A percentile compares a stretch with the other conserved stretches of the same genome.
phyloP scores from a whole-genome alignment of 2,797 vertebrate genomes.

The Sternarchorhynchus goeldii region DNA sequence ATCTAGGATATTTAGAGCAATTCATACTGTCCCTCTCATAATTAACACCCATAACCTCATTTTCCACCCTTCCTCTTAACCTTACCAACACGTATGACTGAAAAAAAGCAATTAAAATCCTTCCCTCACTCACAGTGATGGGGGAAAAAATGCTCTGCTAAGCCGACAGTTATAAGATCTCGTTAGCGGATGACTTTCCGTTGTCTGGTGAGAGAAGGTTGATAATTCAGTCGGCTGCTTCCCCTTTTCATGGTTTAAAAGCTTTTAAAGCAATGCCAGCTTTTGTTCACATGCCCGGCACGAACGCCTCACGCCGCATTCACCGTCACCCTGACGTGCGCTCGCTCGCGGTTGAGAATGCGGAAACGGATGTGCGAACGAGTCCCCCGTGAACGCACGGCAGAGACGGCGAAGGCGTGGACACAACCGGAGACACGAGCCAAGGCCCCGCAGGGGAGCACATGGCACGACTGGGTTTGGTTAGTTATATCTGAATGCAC shows the following conservation, averaged over 20 bases:
- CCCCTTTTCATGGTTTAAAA: background rate
- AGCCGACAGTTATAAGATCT: slow-evolving; percentile 29
- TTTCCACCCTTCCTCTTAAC: background rate
- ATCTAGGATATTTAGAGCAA: background rate
- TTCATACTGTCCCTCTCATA: background rate
- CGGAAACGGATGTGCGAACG: slow-evolving; percentile 26
- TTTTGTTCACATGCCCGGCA: background rate
- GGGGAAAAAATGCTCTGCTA: background rate
- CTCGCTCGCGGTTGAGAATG: background rate
- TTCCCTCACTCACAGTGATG: slow-evolving; percentile 14
- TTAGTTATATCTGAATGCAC: background rate
- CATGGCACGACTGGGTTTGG: no score
- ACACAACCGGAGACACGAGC: slow-evolving; percentile 20
- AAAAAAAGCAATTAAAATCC: slow-evolving; percentile 49
- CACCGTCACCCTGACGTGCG: background rate
- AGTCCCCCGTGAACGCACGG: slow-evolving; percentile 23
- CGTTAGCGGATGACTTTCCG: slow-evolving; percentile 17
- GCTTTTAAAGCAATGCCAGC: background rate
- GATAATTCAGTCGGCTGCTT: slow-evolving; percentile 13
- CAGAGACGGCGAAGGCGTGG: slow-evolving; percentile 16
- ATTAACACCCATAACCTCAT: slow-evolving; percentile 42
- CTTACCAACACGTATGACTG: background rate
- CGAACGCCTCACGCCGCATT: background rate
- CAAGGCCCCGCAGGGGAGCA: background rate
- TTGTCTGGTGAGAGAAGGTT: slow-evolving; percentile 24